A percentile compares a stretch with the other conserved stretches of the same genome.
phyloP scores from a whole-genome alignment of 2,113 vertebrate species.

The Neolamprologus ventralis region DNA sequence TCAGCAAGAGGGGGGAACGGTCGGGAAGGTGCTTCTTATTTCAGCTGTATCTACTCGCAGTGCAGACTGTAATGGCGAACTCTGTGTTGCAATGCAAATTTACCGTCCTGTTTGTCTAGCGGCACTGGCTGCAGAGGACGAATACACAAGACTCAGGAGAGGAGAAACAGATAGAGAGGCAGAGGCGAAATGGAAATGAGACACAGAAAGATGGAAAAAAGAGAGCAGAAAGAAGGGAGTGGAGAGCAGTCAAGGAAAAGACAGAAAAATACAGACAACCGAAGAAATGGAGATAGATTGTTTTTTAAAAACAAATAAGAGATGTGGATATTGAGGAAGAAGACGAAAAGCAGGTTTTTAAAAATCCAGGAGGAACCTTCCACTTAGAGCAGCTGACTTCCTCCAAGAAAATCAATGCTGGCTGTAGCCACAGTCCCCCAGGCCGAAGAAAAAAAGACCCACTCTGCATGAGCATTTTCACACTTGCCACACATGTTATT shows the following conservation, averaged over 20 bases:
- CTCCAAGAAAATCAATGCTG: slow-evolving; percentile 54
- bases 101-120: slow-evolving; percentile 34
- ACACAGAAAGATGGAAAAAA: neutral
- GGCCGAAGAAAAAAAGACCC: slow-evolving; percentile 32
- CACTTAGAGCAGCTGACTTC: slow-evolving; percentile 53
- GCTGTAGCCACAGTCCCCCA: slow-evolving; percentile 42
- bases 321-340: neutral
- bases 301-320: neutral
- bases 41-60: neutral
- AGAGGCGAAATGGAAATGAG: slow-evolving; percentile 13
- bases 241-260: neutral
- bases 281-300: neutral
- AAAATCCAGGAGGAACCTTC: slow-evolving; percentile 45
- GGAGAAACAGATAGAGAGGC: neutral
- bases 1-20: neutral
- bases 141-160: slow-evolving; percentile 2
- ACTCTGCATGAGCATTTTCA: slow-evolving; percentile 32
- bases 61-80: slow-evolving; percentile 17
- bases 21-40: slow-evolving; percentile 2
- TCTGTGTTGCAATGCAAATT: slow-evolving; percentile 44
- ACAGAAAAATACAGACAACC: neutral
- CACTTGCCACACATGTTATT: slow-evolving; percentile 24
- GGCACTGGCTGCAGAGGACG: slow-evolving; percentile 10
- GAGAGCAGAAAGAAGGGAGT: neutral
- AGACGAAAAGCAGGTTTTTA: neutral